Base-by-base conservation (phyloP, 2,888 invertebrate species). In the Machimus atricapillus region DNA sequence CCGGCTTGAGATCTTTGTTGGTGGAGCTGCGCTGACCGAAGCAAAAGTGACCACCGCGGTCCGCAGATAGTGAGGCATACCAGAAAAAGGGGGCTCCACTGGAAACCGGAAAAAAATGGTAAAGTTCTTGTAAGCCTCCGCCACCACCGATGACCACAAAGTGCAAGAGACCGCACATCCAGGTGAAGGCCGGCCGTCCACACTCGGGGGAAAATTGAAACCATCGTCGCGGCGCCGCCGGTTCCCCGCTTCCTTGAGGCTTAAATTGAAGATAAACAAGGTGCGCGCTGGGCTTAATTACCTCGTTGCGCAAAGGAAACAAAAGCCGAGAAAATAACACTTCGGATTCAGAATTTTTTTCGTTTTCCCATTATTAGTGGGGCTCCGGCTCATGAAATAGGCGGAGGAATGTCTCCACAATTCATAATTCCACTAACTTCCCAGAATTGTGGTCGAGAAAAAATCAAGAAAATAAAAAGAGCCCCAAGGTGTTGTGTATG, bases 221-320 rank as follows among this genome's bases (percentile, higher is more conserved):
- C 37, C 43, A 14, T 14, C 23, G 66, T 27, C 66, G 27, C 52
- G 34, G 7, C 66, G 23, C 40, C 46, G 78, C 14, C 43, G 12
- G 4, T 14, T 9, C 12, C 14, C 43, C 40, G 23, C 52, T 79
- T 76, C n/a, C 27, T 52, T 52, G 46, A 56, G 52, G 14, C 79
- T n/a, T 27, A 79, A 40, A 56, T 52, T 52, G 79, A 52, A 79
- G 46, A 79, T 79, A 79, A 79, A 52, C 79, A 79, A 52, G 79
- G 79, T 52, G 79, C 52, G 79, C 52, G 31, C 52, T 79, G 27
- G 52, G 27, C 46, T 27, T 79, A 79, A 79, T 79, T 79, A 79
- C 27, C 56, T 31, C 46, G 52, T 79, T 79, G 52, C 40, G 79
- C 79, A 79, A 27, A n/a, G 52, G 52, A 27, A 79, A 79, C 79